A percentile compares a stretch with the other conserved stretches of the same genome.
phyloP scores from a whole-genome alignment of 2,113 vertebrate species.

The Hippoglossus stenolepis region DNA sequence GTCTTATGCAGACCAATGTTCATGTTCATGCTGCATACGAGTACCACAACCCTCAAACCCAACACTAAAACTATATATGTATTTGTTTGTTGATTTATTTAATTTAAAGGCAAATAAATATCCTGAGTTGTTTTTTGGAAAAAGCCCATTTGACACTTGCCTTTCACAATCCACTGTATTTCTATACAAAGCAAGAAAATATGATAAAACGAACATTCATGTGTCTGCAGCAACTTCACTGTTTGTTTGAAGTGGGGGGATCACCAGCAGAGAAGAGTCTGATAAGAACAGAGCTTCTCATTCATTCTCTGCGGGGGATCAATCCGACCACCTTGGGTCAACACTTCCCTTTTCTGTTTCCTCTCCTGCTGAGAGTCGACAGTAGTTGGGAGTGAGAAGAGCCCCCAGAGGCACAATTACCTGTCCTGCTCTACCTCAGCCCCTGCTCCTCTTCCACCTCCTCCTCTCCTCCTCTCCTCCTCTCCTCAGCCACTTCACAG shows the following conservation, averaged over 20 bases:
- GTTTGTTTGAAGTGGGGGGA: background rate
- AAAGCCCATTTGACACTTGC: no score
- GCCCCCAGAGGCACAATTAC: slow-evolving; percentile 62
- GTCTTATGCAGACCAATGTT: no score
- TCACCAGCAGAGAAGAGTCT: background rate
- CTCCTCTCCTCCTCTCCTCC: slow-evolving; percentile 8
- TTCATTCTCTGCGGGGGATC: slow-evolving; percentile 5
- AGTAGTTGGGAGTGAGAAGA: background rate
- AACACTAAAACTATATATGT: no score
- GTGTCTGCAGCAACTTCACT: background rate
- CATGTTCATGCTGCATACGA: no score
- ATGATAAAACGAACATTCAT: no score
- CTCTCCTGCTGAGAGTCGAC: slow-evolving; percentile 34
- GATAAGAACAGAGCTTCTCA: background rate
- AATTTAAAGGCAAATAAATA: no score
- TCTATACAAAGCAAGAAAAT: no score
- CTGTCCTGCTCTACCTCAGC: slow-evolving; percentile 37
- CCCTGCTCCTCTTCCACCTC: slow-evolving; percentile 3
- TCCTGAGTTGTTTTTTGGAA: no score
- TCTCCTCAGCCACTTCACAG: slow-evolving; percentile 30
- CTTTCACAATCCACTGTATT: no score
- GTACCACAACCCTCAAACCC: no score
- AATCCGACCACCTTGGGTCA: slow-evolving; percentile 46
- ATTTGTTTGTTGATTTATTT: no score
- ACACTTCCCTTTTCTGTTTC: slow-evolving; percentile 26